Evolutionary conservation across 2,888 invertebrate genomes (phyloP).

Genomic region (Vannuccia rotundouncinata): DNA sequence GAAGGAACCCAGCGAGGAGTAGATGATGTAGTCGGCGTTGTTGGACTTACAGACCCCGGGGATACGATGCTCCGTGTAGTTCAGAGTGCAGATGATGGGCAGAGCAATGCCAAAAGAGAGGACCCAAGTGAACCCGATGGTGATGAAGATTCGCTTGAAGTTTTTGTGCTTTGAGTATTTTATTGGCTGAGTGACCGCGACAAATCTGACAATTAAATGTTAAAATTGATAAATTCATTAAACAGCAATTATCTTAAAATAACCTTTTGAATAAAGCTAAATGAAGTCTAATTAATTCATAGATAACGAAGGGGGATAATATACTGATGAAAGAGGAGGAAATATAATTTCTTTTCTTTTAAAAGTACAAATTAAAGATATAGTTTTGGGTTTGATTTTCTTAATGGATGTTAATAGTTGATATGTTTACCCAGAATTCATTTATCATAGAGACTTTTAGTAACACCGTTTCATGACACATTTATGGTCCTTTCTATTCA

Average conservation of each 20-base stretch:
- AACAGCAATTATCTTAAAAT: background rate
- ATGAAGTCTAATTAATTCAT: no score
- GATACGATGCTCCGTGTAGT: slow-evolving; percentile 42
- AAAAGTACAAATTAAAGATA: no score
- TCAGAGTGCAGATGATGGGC: slow-evolving; percentile 84
- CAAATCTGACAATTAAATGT: slow-evolving; percentile 67
- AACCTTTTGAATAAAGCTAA: no score
- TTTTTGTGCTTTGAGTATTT: slow-evolving; percentile 98
- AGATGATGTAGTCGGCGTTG: slow-evolving; percentile 93
- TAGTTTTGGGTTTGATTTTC: no score
- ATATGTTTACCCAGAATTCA: no score
- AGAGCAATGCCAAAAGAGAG: slow-evolving; percentile 89
- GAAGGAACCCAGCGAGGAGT: slow-evolving; percentile 93
- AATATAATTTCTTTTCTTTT: background rate
- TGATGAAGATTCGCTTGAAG: slow-evolving; percentile 74
- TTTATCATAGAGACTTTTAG: no score
- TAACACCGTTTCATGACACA: no score
- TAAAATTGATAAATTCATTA: background rate
- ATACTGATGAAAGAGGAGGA: background rate
- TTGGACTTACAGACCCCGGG: slow-evolving; percentile 74
- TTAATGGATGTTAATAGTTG: no score
- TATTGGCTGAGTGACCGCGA: slow-evolving; percentile 96
- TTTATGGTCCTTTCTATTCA: no score
- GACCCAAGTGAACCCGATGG: slow-evolving; percentile 89
- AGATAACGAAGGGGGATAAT: no score